These are phyloP conservation scores for Oligia strigilis DNA, from an alignment of 2,888 invertebrate genomes.

Conservation along the genomic window DNA sequence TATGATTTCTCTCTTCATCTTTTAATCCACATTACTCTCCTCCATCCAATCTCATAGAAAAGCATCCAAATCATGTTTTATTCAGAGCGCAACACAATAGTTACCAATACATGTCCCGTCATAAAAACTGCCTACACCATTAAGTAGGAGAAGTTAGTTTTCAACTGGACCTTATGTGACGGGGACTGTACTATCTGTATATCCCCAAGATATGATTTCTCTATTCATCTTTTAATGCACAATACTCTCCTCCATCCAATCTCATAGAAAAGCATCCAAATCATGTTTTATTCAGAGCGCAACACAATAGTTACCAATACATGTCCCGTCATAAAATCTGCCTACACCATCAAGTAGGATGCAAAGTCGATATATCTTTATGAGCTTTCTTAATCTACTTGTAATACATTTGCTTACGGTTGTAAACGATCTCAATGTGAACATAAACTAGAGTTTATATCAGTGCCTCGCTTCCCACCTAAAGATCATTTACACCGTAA, in stretches of 20 bases:
- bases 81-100: not conserved
- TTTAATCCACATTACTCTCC: not conserved
- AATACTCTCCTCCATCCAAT: not conserved
- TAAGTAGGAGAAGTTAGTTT: conserved; percentile 10
- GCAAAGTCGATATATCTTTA: conserved; percentile 31
- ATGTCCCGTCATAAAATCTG: not conserved
- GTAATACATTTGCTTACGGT: conserved; percentile 28
- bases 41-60: not conserved
- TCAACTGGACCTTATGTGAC: not conserved
- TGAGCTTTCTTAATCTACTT: conserved; percentile 5
- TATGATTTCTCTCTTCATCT: not conserved
- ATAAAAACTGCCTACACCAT: not conserved
- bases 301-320: not conserved
- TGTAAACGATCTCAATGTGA: conserved; percentile 45
- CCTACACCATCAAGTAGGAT: conserved; percentile 12
- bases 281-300: not conserved
- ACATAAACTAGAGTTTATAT: conserved; percentile 39
- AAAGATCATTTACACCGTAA: conserved; percentile 31
- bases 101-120: not conserved
- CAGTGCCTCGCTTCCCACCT: conserved; percentile 38
- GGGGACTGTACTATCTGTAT: not conserved
- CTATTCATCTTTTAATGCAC: not conserved
- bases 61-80: not conserved
- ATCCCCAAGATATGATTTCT: not conserved
- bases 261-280: not conserved